These are phyloP conservation scores for Hydropsyche tenuis DNA, from an alignment of 1,140 invertebrate genomes.

Conservation along the genomic window DNA sequence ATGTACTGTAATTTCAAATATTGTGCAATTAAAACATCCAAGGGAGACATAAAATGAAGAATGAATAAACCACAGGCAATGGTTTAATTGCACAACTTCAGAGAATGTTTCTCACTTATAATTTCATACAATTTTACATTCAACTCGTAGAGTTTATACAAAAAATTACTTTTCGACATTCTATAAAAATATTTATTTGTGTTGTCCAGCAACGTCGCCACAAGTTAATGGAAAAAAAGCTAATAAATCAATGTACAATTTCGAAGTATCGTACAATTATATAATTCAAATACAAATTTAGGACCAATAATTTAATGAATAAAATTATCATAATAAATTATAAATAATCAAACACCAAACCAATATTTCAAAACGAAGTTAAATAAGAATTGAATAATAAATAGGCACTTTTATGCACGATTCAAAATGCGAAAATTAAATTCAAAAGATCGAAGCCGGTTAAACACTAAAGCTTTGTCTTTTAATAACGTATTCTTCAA, in stretches of 20 bases:
- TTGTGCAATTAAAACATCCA: too few species aligned
- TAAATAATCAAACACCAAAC: not conserved
- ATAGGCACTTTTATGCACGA: not conserved
- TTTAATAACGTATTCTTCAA: too few species aligned
- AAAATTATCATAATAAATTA: not conserved
- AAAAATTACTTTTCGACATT: not conserved
- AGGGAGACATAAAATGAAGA: too few species aligned
- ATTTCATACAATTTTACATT: constrained; percentile 3
- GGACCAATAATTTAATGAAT: too few species aligned
- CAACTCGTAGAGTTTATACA: not conserved
- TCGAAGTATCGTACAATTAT: not conserved
- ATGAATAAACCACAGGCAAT: too few species aligned
- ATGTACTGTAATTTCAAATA: too few species aligned
- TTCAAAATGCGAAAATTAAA: not conserved
- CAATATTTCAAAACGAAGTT: not conserved
- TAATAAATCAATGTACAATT: not conserved
- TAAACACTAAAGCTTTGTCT: too few species aligned
- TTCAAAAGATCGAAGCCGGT: not conserved
- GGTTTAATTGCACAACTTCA: constrained; percentile 30
- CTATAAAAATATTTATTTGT: constrained; percentile 26
- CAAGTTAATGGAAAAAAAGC: constrained; percentile 1
- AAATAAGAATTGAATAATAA: not conserved
- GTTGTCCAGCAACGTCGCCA: constrained; percentile 34
- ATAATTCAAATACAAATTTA: not conserved
- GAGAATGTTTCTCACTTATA: constrained; percentile 28